A percentile compares a stretch with the other conserved stretches of the same genome.
These are phyloP conservation scores for Cossypha dichroa DNA, from an alignment of 2,797 vertebrate genomes.

Conservation along the genomic window DNA sequence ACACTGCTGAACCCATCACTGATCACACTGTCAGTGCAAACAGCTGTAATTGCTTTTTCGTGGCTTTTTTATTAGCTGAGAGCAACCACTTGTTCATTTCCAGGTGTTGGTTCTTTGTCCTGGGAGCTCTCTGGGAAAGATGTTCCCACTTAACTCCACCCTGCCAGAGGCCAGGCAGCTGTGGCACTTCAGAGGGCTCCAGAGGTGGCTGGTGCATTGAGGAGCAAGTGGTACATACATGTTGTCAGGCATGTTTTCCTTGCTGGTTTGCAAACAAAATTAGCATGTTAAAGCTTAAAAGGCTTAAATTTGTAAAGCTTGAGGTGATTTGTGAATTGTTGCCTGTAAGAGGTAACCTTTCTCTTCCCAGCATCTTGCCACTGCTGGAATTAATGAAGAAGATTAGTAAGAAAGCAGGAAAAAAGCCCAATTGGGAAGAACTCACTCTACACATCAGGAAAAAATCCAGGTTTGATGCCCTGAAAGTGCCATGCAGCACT, in stretches of 20 bases:
- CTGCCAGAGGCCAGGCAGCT: background rate
- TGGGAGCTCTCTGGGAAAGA: background rate
- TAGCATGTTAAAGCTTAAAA: background rate
- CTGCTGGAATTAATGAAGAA: background rate
- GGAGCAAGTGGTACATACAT: fast-evolving
- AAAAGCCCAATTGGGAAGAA: background rate
- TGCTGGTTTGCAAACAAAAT: background rate
- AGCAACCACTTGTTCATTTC: background rate
- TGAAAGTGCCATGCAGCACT: background rate
- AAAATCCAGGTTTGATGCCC: background rate
- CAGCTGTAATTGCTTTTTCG: background rate
- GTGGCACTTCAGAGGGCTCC: background rate
- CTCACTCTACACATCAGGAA: background rate
- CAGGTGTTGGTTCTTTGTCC: background rate
- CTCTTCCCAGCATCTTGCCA: background rate
- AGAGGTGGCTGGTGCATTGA: fast-evolving
- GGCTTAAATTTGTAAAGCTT: background rate
- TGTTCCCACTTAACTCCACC: background rate
- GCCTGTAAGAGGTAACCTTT: background rate
- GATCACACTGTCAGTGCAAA: background rate
- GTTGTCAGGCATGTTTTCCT: fast-evolving
- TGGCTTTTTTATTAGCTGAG: background rate
- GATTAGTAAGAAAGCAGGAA: background rate
- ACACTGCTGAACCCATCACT: background rate
- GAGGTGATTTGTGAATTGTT: background rate